phyloP scores from a whole-genome alignment of 2,888 invertebrate species.

The Polyommatus icarus region DNA sequence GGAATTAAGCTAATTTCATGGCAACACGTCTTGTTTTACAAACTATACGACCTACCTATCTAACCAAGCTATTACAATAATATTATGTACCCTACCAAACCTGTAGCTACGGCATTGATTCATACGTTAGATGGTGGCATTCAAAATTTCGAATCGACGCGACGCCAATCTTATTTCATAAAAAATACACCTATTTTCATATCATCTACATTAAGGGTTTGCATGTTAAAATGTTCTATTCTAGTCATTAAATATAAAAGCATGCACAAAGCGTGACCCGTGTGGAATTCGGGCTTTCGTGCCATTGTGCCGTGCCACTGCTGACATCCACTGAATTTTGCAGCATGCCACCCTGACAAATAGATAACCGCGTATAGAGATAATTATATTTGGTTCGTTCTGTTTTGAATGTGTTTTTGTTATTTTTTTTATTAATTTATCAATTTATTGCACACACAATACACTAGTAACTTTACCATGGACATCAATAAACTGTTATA shows the following conservation, averaged over 20 bases:
- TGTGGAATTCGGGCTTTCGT: constrained; percentile 48
- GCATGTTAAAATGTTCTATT: background rate
- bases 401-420: background rate
- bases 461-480: too few species aligned
- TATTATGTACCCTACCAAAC: too few species aligned
- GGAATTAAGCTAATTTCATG: too few species aligned
- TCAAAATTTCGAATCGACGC: too few species aligned
- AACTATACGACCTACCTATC: too few species aligned
- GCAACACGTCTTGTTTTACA: too few species aligned
- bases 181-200: background rate
- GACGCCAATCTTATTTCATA: background rate
- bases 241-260: constrained; percentile 13
- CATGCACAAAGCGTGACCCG: constrained; percentile 29
- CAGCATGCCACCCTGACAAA: constrained; percentile 27
- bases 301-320: constrained; percentile 51
- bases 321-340: constrained; percentile 56
- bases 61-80: too few species aligned
- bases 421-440: too few species aligned
- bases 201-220: background rate
- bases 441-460: too few species aligned
- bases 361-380: constrained; percentile 10
- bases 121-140: too few species aligned
- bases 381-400: background rate
- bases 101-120: too few species aligned
- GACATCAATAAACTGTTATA: too few species aligned